A percentile compares a stretch with the other conserved stretches of the same genome.
These are phyloP conservation scores for Neolamprologus tretocephalus DNA, from an alignment of 2,113 vertebrate species.

Conservation along the genomic window DNA sequence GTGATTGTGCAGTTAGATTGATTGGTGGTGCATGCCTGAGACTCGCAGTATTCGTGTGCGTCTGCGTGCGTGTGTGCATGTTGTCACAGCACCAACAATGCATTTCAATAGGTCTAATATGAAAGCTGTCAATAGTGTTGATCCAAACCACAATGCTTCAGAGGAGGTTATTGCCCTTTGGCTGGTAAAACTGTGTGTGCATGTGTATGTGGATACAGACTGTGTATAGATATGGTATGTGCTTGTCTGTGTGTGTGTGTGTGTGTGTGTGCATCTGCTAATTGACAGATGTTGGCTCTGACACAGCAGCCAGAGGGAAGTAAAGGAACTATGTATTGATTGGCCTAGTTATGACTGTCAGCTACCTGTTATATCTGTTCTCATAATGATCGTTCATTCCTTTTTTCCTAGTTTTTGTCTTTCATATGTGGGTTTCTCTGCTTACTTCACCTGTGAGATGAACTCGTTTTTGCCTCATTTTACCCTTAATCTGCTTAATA, in stretches of 20 bases:
- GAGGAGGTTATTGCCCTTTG: slow-evolving; percentile 56
- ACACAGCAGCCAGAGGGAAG: slow-evolving; percentile 22
- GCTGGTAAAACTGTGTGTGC: slow-evolving; percentile 12
- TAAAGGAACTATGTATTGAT: slow-evolving; percentile 15
- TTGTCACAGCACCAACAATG: slow-evolving; percentile 46
- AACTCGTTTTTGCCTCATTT: background rate
- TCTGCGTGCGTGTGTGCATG: slow-evolving; percentile 8
- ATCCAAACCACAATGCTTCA: slow-evolving; percentile 62
- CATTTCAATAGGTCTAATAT: slow-evolving; percentile 69
- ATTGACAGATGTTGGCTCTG: slow-evolving; percentile 36
- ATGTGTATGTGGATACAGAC: background rate
- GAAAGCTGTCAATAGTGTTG: slow-evolving; percentile 71
- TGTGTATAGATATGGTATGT: background rate
- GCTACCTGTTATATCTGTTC: background rate
- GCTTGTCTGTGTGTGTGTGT: background rate
- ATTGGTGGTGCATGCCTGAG: slow-evolving; percentile 45
- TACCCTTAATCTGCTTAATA: background rate
- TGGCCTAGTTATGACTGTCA: background rate
- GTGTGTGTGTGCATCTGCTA: background rate
- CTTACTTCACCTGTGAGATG: background rate
- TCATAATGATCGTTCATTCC: background rate
- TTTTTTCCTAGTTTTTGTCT: background rate
- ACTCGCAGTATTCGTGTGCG: background rate
- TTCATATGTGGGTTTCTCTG: background rate
- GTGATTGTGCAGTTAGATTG: slow-evolving; percentile 61